A percentile compares a stretch with the other conserved stretches of the same genome.
Evolutionary conservation across 2,797 vertebrate species (phyloP).

Genomic region (Trichosurus vulpecula): DNA sequence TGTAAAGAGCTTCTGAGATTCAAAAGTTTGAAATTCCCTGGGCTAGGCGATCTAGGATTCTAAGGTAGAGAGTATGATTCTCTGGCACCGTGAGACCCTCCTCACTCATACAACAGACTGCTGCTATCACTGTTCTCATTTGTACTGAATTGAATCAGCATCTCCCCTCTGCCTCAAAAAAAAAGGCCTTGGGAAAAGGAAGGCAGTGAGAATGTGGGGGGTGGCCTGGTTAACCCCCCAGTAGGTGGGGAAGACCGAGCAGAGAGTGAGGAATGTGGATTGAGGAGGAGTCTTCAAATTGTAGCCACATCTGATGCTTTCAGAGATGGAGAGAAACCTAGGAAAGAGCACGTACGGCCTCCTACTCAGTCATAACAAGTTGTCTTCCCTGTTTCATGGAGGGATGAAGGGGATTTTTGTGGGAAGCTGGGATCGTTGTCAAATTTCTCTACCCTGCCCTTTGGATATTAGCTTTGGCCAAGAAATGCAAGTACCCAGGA

Average conservation of each 20-base stretch:
- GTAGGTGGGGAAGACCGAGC: conserved; percentile 75
- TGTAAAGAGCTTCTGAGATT: neutral
- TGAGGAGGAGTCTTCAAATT: conserved; percentile 67
- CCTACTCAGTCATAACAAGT: conserved; percentile 64
- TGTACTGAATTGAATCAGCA: conserved; percentile 67
- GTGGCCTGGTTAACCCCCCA: conserved; percentile 73
- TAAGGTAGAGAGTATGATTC: neutral
- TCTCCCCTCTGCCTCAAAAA: neutral
- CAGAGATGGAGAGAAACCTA: conserved; percentile 64
- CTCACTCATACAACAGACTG: neutral
- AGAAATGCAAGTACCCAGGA: conserved; percentile 60
- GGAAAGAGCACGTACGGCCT: conserved; percentile 65
- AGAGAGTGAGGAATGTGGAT: conserved; percentile 72
- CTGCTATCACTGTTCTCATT: neutral
- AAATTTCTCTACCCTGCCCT: neutral
- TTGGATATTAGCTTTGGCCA: conserved; percentile 67
- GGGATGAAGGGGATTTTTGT: conserved; percentile 65
- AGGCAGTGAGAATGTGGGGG: conserved; percentile 59
- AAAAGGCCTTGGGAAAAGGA: conserved; percentile 67
- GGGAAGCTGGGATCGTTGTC: conserved; percentile 67
- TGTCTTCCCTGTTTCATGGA: conserved; percentile 60
- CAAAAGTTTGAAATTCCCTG: neutral
- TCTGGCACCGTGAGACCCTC: neutral
- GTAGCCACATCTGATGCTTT: conserved; percentile 75
- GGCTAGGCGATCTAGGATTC: neutral